A percentile compares a stretch with the other conserved stretches of the same genome.
Conservation (phyloP, 2,113 vertebrate species). For the Sylvia atricapilla region DNA sequence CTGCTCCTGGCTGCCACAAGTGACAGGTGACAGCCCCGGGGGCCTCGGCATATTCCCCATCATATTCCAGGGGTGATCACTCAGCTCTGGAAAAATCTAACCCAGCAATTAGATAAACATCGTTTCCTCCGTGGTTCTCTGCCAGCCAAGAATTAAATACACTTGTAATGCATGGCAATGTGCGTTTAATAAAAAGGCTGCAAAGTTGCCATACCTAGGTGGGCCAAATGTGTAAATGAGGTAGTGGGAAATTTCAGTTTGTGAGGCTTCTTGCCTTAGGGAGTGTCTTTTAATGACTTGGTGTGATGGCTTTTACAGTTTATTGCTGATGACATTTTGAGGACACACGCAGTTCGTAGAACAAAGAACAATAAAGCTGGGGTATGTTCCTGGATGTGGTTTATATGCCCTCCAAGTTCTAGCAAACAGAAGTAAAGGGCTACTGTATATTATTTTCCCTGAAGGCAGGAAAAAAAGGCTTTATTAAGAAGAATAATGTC, state of each 20-base stretch:
- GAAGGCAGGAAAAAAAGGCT: background rate
- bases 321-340: slow-evolving; percentile 84
- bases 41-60: background rate
- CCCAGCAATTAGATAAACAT: slow-evolving; percentile 13
- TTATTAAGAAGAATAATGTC: slow-evolving; percentile 26
- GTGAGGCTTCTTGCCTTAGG: slow-evolving; percentile 62
- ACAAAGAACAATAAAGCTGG: slow-evolving; percentile 70
- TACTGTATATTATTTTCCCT: slow-evolving; percentile 18
- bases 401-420: slow-evolving; percentile 40
- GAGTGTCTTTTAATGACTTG: slow-evolving; percentile 77
- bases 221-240: slow-evolving; percentile 53
- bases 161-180: background rate
- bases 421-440: slow-evolving; percentile 19
- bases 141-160: background rate
- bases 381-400: slow-evolving; percentile 51
- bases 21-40: slow-evolving; percentile 30
- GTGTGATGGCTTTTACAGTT: slow-evolving; percentile 75
- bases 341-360: slow-evolving; percentile 69
- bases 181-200: background rate
- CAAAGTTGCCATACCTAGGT: background rate
- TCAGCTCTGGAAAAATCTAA: background rate
- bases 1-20: background rate
- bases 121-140: background rate
- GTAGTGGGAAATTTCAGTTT: slow-evolving; percentile 55
- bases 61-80: background rate